Percentiles rank a stretch among this genome's conserved stretches.
Evolutionary conservation across 2,888 invertebrate genomes (phyloP).

Genomic region (Lucinisca nassula): DNA sequence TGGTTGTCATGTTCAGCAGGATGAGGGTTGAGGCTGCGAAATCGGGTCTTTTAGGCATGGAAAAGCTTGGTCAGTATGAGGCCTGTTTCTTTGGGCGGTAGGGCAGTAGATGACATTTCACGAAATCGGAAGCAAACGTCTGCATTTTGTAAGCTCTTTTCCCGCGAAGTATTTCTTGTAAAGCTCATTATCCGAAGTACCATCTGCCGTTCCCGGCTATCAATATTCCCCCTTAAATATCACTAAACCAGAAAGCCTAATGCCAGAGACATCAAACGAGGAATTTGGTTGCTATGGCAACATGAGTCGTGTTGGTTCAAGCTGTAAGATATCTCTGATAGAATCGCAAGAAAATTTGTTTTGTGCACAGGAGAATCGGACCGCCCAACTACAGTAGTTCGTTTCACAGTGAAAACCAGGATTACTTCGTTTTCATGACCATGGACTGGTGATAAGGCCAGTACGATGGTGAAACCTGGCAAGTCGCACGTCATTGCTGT

Average conservation of each 20-base stretch:
- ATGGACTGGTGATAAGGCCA: too few species aligned
- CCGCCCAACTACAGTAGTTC: neutral
- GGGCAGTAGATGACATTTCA: too few species aligned
- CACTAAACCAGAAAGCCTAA: conserved; percentile 29
- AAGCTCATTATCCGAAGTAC: neutral
- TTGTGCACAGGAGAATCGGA: neutral
- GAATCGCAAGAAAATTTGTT: neutral
- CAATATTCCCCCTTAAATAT: neutral
- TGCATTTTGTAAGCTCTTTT: too few species aligned
- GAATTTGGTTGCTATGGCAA: conserved; percentile 64
- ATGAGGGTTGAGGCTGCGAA: too few species aligned
- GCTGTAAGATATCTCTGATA: neutral
- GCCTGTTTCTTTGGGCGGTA: too few species aligned
- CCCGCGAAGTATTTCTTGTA: too few species aligned
- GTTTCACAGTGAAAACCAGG: neutral
- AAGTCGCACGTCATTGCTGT: too few species aligned
- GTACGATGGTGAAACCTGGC: too few species aligned
- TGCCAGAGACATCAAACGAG: conserved; percentile 72
- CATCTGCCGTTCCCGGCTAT: neutral
- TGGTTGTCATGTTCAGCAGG: too few species aligned
- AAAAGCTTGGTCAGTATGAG: too few species aligned
- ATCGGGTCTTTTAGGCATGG: too few species aligned
- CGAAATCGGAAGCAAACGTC: too few species aligned
- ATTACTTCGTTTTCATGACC: neutral
- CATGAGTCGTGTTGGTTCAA: conserved; percentile 13